Evolutionary conservation across 2,888 invertebrate genomes (phyloP), one percentile per base, ranked within the genome.

Genomic region (Melieria omissa): DNA sequence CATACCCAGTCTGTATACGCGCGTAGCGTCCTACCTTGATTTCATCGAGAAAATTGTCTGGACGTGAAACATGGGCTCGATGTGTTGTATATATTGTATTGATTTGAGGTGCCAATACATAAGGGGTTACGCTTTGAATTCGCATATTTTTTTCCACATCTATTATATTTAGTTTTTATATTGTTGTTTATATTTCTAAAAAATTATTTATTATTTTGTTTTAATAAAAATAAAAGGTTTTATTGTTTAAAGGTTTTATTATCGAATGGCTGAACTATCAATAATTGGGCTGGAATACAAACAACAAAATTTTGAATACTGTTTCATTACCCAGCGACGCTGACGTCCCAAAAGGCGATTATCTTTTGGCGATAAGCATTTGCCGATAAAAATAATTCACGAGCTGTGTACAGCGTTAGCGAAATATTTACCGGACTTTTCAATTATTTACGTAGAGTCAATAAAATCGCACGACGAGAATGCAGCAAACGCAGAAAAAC

Each of bases 41-140:
- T 86, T 81, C 73, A 84, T 86, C 55, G 86, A 86, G 73, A 46
- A 65, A n/a, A 73, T 82, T 14, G 86, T 86, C 3, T 86, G 86
- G 86, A 78, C 82, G 14, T n/a, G 16, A 58, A 58, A 58, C 4
- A 7, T 0, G 58, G 29, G 41, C 14, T 29, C 3, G 7, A 7
- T 58, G 14, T 58, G 7, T 10, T 58, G 58, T 58, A 10, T 29
- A 41, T 58, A 58, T 29, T 29, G 29, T 2, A 29, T 29, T 29
- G 29, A 29, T 29, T n/a, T 47, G 3, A 9, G 12, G 49, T 9
- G 49, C 10, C 2, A 49, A 49, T 49, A 9, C 49, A 49, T 10
- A 29, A 49, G 10, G 12, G 12, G 9, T 9, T 49, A 10, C 49
- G 12, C 12, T 49, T 49, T 9, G 2, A 49, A 49, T 49, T 9